phyloP scores from a whole-genome alignment of 2,797 vertebrate species.

The Galago senegalensis region DNA sequence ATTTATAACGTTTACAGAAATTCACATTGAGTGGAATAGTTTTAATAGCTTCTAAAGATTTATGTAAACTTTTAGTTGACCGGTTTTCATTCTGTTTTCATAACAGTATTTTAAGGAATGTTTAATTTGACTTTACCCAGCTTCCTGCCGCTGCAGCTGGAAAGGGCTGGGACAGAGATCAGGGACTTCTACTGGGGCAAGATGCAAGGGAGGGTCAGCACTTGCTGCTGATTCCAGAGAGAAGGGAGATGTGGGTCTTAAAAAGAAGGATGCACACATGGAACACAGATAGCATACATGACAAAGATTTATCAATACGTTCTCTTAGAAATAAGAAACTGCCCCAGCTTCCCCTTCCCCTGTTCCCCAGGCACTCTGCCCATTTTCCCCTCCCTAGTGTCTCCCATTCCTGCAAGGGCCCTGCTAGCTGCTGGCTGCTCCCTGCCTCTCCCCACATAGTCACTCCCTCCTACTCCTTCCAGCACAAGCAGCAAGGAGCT shows the following conservation, averaged over 20 bases:
- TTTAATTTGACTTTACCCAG: slow-evolving; percentile 36
- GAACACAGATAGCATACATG: background rate
- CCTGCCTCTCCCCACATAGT: background rate
- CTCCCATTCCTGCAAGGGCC: background rate
- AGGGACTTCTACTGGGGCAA: background rate
- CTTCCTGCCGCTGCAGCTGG: background rate
- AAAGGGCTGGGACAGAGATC: background rate
- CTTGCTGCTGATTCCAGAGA: background rate
- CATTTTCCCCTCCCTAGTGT: background rate
- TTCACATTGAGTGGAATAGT: slow-evolving; percentile 54
- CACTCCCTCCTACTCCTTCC: background rate
- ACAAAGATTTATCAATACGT: background rate
- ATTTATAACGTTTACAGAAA: slow-evolving; percentile 76
- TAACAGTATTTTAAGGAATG: slow-evolving; percentile 66
- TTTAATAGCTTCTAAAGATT: slow-evolving; percentile 76
- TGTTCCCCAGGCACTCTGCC: background rate
- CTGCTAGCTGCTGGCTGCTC: background rate
- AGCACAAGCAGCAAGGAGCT: background rate
- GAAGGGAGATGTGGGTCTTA: background rate
- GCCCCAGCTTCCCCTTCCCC: background rate
- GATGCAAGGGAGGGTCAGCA: background rate
- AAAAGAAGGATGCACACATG: background rate
- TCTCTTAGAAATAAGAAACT: background rate
- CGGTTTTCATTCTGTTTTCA: slow-evolving; percentile 68
- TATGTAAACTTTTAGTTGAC: slow-evolving; percentile 69